Percentiles rank a stretch among this genome's conserved stretches.
Conservation (phyloP, 2,888 invertebrate species). For the Limnephilus auricula region DNA sequence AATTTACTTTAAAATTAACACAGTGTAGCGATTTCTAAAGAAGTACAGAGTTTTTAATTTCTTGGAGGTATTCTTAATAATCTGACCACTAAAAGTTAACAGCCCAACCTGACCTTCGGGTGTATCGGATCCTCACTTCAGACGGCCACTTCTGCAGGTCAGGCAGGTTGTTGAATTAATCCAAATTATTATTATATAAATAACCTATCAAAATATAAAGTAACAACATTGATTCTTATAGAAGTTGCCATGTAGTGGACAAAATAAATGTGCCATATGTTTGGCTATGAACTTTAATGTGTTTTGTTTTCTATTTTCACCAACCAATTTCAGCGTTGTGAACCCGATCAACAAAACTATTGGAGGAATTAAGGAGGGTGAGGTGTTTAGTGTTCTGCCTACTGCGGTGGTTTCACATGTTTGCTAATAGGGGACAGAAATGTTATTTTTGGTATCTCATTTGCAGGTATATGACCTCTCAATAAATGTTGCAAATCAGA, state of each 20-base stretch:
- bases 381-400: no score
- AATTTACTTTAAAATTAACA: slow-evolving; percentile 73
- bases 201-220: slow-evolving; percentile 68
- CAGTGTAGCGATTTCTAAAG: slow-evolving; percentile 74
- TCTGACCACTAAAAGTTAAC: slow-evolving; percentile 59
- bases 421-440: slow-evolving; percentile 58
- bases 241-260: slow-evolving; percentile 80
- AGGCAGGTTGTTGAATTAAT: slow-evolving; percentile 69
- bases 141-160: not conserved
- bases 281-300: slow-evolving; percentile 62
- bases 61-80: slow-evolving; percentile 54
- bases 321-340: not conserved
- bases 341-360: no score
- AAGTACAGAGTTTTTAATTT: slow-evolving; percentile 78
- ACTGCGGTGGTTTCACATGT: slow-evolving; percentile 2
- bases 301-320: slow-evolving; percentile 8
- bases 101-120: slow-evolving; percentile 20
- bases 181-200: slow-evolving; percentile 75
- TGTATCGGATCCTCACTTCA: not conserved
- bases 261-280: slow-evolving; percentile 80
- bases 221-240: slow-evolving; percentile 80
- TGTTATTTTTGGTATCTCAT: slow-evolving; percentile 58
- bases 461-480: slow-evolving; percentile 77
- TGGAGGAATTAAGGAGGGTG: no score
- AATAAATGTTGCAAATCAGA: slow-evolving; percentile 82